phyloP scores from a whole-genome alignment of 2,888 invertebrate genomes.

The Hartigia nigra region DNA sequence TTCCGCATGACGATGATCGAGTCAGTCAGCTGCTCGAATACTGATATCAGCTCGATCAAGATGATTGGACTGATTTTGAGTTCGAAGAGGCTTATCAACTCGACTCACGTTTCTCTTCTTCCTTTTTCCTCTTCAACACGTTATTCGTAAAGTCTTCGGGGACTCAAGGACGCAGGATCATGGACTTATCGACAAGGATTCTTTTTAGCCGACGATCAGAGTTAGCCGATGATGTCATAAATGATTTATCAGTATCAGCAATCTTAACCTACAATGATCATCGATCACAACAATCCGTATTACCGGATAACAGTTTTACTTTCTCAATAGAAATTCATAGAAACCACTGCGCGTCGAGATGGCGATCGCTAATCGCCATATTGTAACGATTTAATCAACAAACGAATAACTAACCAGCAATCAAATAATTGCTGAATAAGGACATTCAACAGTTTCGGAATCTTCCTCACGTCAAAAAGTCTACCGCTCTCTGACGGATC shows the following conservation, averaged over 20 bases:
- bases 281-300: not conserved
- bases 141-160: not conserved
- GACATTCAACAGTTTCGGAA: not conserved
- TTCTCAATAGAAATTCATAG: not conserved
- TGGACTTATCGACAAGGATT: not conserved
- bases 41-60: not conserved
- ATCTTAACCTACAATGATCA: not conserved
- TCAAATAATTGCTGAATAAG: not conserved
- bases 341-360: not conserved
- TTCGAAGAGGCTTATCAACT: not conserved
- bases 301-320: not conserved
- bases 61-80: not conserved
- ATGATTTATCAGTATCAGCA: not conserved
- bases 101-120: not conserved
- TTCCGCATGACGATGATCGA: not conserved
- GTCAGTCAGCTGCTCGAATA: not conserved
- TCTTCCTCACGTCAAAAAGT: not conserved
- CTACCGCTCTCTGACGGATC: not conserved
- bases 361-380: not conserved
- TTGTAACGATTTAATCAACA: not conserved
- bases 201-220: conserved; percentile 12
- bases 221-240: conserved; percentile 1
- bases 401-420: not conserved
- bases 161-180: not conserved
- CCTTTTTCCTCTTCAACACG: not conserved